These are phyloP conservation scores for Lagopus leucura DNA, from an alignment of 2,113 vertebrate genomes.

Conservation along the genomic window DNA sequence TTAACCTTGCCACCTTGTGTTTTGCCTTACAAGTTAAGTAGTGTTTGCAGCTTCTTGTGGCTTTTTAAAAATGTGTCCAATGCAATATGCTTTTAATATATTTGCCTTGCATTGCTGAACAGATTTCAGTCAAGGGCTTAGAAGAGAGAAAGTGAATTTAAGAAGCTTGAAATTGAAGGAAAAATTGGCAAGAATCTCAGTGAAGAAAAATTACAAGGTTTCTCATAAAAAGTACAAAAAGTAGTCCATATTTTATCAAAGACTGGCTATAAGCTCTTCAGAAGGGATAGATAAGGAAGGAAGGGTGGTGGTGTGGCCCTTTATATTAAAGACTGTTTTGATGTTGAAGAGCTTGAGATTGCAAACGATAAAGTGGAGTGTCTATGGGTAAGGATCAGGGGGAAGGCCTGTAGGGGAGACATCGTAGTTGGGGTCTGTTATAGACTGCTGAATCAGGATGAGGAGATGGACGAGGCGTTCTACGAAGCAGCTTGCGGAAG, in stretches of 20 bases:
- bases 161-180: slow-evolving; percentile 9
- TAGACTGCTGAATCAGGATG: too few relatives aligned
- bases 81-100: background rate
- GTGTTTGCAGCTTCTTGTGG: background rate
- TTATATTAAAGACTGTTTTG: too few relatives aligned
- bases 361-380: too few relatives aligned
- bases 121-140: background rate
- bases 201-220: background rate
- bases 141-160: background rate
- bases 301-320: too few relatives aligned
- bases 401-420: too few relatives aligned
- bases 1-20: slow-evolving; percentile 14
- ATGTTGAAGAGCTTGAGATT: too few relatives aligned
- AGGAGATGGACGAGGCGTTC: too few relatives aligned
- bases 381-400: too few relatives aligned
- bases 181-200: background rate
- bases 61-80: background rate
- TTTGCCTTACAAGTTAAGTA: slow-evolving; percentile 12
- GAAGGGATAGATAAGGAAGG: too few relatives aligned
- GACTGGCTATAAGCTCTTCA: too few relatives aligned
- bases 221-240: background rate
- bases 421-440: too few relatives aligned
- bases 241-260: background rate
- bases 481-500: too few relatives aligned
- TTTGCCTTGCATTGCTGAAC: slow-evolving; percentile 4